Conservation (phyloP, 2,113 vertebrate genomes). For the Trematomus loennbergii region DNA sequence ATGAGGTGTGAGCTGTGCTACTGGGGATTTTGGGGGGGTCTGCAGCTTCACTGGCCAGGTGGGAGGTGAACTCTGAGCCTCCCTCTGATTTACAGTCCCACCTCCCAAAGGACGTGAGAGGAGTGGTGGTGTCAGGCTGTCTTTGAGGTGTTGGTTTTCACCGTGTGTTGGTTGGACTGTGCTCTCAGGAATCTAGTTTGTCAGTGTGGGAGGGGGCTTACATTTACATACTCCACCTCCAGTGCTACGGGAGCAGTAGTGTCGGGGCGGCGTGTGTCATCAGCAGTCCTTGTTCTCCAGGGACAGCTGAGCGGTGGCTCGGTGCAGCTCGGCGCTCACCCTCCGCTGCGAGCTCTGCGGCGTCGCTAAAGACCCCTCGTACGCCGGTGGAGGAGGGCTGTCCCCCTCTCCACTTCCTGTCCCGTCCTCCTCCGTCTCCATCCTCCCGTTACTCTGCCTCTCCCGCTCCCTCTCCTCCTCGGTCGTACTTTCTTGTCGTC, state of each 20-base stretch:
- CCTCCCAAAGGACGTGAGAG: conserved; percentile 32
- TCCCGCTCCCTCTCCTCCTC: conserved; percentile 68
- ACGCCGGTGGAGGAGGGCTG: conserved; percentile 67
- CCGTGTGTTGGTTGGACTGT: conserved; percentile 48
- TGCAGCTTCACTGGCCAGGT: conserved; percentile 60
- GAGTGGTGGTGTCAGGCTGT: conserved; percentile 14
- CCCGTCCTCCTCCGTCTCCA: conserved; percentile 75
- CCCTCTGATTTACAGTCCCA: conserved; percentile 33
- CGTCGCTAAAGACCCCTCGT: conserved; percentile 64
- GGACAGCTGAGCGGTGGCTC: conserved; percentile 92
- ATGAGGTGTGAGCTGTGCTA: conserved; percentile 50
- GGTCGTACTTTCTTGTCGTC: conserved; percentile 89
- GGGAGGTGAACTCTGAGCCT: conserved; percentile 40
- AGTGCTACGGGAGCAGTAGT: conserved; percentile 58
- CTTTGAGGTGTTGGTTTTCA: conserved; percentile 53
- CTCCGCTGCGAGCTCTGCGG: conserved; percentile 73
- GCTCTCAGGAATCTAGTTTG: conserved; percentile 58
- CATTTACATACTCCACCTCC: conserved; percentile 61
- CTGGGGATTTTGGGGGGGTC: conserved; percentile 41
- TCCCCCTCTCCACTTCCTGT: conserved; percentile 71
- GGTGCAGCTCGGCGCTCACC: conserved; percentile 89
- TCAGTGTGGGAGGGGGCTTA: conserved; percentile 62
- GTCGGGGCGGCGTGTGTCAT: conserved; percentile 66
- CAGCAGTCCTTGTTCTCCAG: conserved; percentile 93
- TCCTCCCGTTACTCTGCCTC: conserved; percentile 68